Evolutionary conservation across 2,888 invertebrate species (phyloP).

Genomic region (Abscondita cerata): DNA sequence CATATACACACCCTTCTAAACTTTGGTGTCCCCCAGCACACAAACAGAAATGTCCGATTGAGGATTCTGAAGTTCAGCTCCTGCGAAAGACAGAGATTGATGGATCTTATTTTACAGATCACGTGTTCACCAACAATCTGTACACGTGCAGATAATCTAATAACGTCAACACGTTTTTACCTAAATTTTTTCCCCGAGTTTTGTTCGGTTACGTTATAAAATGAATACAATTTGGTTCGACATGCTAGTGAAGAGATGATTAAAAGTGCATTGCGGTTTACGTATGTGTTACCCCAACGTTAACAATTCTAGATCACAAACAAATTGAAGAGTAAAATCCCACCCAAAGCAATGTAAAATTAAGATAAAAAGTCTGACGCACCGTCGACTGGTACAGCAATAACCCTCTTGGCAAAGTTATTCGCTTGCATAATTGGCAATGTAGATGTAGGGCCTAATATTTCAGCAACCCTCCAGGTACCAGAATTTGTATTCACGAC

Average conservation of each 20-base stretch:
- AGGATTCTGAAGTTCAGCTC: constrained; percentile 29
- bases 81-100: constrained; percentile 35
- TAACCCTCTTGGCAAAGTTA: constrained; percentile 36
- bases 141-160: constrained; percentile 31
- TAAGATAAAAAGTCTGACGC: constrained; percentile 15
- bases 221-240: no score
- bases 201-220: no score
- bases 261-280: no score
- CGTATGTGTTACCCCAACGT: no score
- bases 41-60: constrained; percentile 32
- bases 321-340: constrained; percentile 12
- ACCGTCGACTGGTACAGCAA: constrained; percentile 24
- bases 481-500: constrained; percentile 27
- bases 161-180: constrained; percentile 20
- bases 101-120: constrained; percentile 29
- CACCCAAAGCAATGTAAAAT: constrained; percentile 18
- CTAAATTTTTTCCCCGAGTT: background rate
- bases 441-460: constrained; percentile 46
- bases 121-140: constrained; percentile 26
- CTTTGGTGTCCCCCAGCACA: constrained; percentile 23
- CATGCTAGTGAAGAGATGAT: no score
- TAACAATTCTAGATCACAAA: background rate
- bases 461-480: constrained; percentile 39
- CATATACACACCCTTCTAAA: constrained; percentile 24
- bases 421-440: constrained; percentile 43